These are phyloP conservation scores for Hyperoplus lanceolatus DNA, from an alignment of 2,797 vertebrate species.

Conservation along the genomic window DNA sequence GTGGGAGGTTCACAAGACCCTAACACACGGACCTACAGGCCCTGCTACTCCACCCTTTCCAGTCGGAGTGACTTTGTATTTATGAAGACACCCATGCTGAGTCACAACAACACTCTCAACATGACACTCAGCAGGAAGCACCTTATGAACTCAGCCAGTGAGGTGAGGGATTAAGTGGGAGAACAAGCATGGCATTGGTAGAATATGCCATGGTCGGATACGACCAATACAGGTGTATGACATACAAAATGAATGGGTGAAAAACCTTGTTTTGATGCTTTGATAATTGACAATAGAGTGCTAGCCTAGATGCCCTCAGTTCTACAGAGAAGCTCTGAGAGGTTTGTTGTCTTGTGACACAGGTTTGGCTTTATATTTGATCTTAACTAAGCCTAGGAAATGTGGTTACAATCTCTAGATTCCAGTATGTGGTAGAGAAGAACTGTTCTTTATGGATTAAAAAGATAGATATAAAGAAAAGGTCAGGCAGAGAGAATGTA, in stretches of 20 bases:
- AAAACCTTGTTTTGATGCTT: conserved; percentile 4
- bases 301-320: neutral
- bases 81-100: conserved; percentile 92
- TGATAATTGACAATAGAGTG: neutral
- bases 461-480: conserved; percentile 25
- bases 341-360: conserved; percentile 16
- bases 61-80: conserved; percentile 94
- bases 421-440: conserved; percentile 33
- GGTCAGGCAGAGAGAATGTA: conserved; percentile 5
- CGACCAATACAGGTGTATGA: neutral
- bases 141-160: conserved; percentile 86
- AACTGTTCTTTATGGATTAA: conserved; percentile 27
- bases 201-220: conserved; percentile 3
- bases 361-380: conserved; percentile 50
- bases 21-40: conserved; percentile 91
- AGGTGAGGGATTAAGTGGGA: conserved; percentile 81
- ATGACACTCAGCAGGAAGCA: conserved; percentile 89
- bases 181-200: conserved; percentile 20
- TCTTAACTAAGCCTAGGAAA: conserved; percentile 32
- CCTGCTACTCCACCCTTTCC: conserved; percentile 93
- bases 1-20: conserved; percentile 91
- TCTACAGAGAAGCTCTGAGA: conserved; percentile 15
- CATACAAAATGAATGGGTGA: neutral
- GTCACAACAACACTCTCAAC: conserved; percentile 88
- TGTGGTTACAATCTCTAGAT: conserved; percentile 42